Conservation (phyloP, 64 coral and sea anemone genomes). For the Stylophora pistillata region DNA sequence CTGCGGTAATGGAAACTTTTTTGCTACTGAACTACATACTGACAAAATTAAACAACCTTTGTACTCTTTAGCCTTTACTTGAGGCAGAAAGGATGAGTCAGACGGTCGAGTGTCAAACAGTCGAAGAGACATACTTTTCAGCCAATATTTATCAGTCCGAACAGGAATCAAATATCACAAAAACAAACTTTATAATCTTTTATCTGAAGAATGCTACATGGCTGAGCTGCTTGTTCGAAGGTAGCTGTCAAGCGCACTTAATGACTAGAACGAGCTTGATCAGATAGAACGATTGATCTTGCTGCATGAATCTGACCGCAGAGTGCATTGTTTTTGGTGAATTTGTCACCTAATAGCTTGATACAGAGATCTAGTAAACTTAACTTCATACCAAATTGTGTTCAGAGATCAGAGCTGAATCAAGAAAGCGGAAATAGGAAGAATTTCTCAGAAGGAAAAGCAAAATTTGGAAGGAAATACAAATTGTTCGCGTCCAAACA, state of each 20-base stretch:
- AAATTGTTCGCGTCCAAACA: too few relatives aligned
- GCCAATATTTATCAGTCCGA: not conserved
- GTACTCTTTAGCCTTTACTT: not conserved
- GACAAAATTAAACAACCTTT: not conserved
- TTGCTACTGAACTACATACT: not conserved
- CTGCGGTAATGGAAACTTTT: not conserved
- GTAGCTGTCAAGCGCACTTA: not conserved
- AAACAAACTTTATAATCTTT: not conserved
- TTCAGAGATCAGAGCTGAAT: too few relatives aligned
- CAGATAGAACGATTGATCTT: not conserved
- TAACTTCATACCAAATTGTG: too few relatives aligned
- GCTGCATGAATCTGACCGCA: not conserved
- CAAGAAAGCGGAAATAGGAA: too few relatives aligned
- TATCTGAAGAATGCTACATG: not conserved
- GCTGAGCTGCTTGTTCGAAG: not conserved
- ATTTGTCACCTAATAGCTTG: not conserved
- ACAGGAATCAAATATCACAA: not conserved
- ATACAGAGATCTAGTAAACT: too few relatives aligned
- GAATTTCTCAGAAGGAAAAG: too few relatives aligned
- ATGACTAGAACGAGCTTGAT: not conserved
- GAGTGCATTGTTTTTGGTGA: not conserved
- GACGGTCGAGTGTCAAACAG: not conserved
- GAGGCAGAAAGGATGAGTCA: too few relatives aligned
- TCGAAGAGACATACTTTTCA: slow-evolving; percentile 6
- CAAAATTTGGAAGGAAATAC: too few relatives aligned